Base-by-base conservation (phyloP, 1,140 invertebrate species). In the Leptopilina clavipes region DNA sequence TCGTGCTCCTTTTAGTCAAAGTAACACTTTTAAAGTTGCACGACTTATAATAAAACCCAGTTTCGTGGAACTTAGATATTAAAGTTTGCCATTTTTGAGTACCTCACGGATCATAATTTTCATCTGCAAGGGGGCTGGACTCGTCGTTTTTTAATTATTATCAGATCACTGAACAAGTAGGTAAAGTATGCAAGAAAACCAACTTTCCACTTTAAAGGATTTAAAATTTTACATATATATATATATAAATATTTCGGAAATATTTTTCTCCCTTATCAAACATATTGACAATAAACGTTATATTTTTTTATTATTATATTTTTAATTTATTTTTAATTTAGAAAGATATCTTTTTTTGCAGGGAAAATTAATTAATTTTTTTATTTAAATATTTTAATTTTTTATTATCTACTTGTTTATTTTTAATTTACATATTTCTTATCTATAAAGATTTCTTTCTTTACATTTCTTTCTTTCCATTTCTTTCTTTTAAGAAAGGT, bases 161-260 rank as follows among this genome's bases (percentile, higher is more conserved):
- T 65, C 59, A 65, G 59, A n/a, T 8, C 59, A 22, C 3, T n/a
- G 44, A 44, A 45, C 72, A 73, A 73, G 5, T 73, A 25, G 72
- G 40, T 73, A 17, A 73, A 48, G 44, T 54, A 73, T 19, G 19
- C 31, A 73, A 73, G 14, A 3, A 25, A 22, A 73, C 12, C 37
- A 73, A 73, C 71, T 73, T 73, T 73, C 52, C 52, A 73, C 72
- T 73, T 12, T 11, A 10, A 0, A 1, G 72, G 31, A 48, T 37
- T 65, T 31, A 65, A 31, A 65, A 22, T 65, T 65, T 31, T n/a
- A 37, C 59, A 12, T 25, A 31, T 7, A 65, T 22, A 17, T 9
- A n/a, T n/a, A n/a, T n/a, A n/a, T n/a, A n/a, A n/a, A n/a, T n/a
- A n/a, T n/a, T 25, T 59, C 12, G 11, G 56, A 14, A 6, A 19